Evolutionary conservation across 2,888 invertebrate genomes (phyloP).

Genomic region (Antheraea yamamai): DNA sequence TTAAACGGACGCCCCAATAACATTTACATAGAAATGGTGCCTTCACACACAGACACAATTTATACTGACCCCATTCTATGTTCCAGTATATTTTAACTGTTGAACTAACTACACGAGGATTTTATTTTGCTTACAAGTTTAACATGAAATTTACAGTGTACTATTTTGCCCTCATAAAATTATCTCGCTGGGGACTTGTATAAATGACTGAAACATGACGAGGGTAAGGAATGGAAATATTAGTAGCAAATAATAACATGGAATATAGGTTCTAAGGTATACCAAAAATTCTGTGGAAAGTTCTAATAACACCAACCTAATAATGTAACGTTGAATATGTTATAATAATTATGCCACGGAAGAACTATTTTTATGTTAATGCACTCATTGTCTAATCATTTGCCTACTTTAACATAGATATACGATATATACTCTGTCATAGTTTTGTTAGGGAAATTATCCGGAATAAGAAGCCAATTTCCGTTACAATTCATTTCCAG

Average conservation of each 20-base stretch:
- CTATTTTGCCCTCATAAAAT: background rate
- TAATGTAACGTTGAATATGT: no score
- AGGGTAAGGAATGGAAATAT: background rate
- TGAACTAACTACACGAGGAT: slow-evolving; percentile 21
- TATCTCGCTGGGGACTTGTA: background rate
- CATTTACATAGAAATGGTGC: slow-evolving; percentile 76
- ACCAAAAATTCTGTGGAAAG: no score
- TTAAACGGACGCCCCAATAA: slow-evolving; percentile 75
- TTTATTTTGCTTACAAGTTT: background rate
- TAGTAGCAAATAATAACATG: no score
- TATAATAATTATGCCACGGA: background rate
- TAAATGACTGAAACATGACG: background rate
- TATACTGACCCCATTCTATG: slow-evolving; percentile 4
- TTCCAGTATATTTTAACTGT: slow-evolving; percentile 28
- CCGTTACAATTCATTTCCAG: background rate
- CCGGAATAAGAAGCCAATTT: background rate
- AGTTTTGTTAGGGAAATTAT: background rate
- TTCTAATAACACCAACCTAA: no score
- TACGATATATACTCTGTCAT: no score
- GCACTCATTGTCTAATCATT: background rate
- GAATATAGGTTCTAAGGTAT: no score
- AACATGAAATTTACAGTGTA: background rate
- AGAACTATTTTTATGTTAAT: background rate
- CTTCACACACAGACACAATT: slow-evolving; percentile 49
- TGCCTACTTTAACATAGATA: background rate